A percentile compares a stretch with the other conserved stretches of the same genome.
These are phyloP conservation scores for Geotrupes spiniger DNA, from an alignment of 2,888 invertebrate species.

Conservation along the genomic window DNA sequence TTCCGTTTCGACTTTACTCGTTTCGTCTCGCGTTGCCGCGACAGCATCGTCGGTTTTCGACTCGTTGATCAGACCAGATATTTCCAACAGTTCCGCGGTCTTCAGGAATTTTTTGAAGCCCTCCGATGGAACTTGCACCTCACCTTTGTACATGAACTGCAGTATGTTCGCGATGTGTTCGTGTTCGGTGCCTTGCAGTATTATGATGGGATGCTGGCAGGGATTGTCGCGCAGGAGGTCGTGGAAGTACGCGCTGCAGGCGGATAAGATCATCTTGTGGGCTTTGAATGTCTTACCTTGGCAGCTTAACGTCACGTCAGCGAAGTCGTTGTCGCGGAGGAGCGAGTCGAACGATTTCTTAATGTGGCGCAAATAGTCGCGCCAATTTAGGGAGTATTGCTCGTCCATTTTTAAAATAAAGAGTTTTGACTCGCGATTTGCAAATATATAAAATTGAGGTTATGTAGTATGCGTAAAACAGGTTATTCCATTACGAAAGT, in stretches of 20 bases:
- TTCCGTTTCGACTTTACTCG: constrained; percentile 3
- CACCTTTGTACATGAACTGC: constrained; percentile 68
- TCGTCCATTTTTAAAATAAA: constrained; percentile 35
- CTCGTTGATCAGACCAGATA: constrained; percentile 58
- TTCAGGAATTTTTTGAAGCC: constrained; percentile 62
- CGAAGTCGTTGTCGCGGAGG: constrained; percentile 65
- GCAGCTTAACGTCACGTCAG: constrained; percentile 83
- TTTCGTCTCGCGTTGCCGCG: constrained; percentile 25
- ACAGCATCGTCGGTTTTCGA: constrained; percentile 40
- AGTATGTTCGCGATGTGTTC: constrained; percentile 63
- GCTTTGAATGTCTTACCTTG: constrained; percentile 81
- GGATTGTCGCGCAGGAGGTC: constrained; percentile 59
- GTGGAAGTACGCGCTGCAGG: constrained; percentile 77
- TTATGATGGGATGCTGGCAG: constrained; percentile 67
- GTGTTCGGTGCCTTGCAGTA: constrained; percentile 64
- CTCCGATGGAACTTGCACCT: constrained; percentile 65
- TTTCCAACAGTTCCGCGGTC: constrained; percentile 63
- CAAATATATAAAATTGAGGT: too few species aligned
- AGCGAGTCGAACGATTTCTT: constrained; percentile 77
- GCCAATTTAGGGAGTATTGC: constrained; percentile 84
- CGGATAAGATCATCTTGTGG: constrained; percentile 80
- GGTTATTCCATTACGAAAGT: too few species aligned
- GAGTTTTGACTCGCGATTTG: too few species aligned
- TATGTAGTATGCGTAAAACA: too few species aligned
- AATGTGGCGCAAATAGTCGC: constrained; percentile 78